Base-by-base conservation (phyloP, 2,888 invertebrate species). In the Nemapogon koenigi region DNA sequence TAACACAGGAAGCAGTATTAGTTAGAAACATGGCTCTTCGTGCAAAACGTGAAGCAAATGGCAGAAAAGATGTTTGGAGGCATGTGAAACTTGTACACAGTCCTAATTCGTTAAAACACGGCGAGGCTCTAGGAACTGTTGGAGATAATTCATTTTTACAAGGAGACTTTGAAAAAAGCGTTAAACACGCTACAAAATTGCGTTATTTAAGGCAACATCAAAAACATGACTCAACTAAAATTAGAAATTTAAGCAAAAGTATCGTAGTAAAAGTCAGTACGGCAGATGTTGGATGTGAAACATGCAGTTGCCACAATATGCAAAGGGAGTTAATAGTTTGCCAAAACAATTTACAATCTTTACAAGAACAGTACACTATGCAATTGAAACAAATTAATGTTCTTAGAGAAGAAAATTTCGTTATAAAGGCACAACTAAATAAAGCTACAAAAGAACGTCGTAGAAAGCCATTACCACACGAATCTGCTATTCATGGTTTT, bases 391-490 rank as follows among this genome's bases (percentile, higher is more conserved):
- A 68, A 53, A 50, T 75, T 13, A 51, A 60, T 16, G 49, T 48
- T 28, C 43, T 75, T 6, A 59, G 49, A 47, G 57, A 44, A 29
- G 69, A 73, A 47, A 76, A 73, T 39, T 43, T 44, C 31, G 51
- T 55, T 0, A 46, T 76, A 26, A 68, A 58, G 49, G 47, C 52
- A 26, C 62, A 72, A 50, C 42, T 73, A n/a, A 52, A 59, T 32
- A 59, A 59, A 6, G n/a, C n/a, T n/a, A n/a, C n/a, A n/a, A n/a
- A n/a, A n/a, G n/a, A n/a, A n/a, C n/a, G n/a, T n/a, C n/a, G n/a
- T n/a, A n/a, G n/a, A n/a, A n/a, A n/a, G n/a, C n/a, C n/a, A n/a
- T n/a, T n/a, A n/a, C n/a, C n/a, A n/a, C n/a, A n/a, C n/a, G n/a
- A n/a, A n/a, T n/a, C n/a, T n/a, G n/a, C n/a, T n/a, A n/a, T n/a